Conservation (phyloP, 2,113 vertebrate genomes). For the zebrafish (Danio rerio) region GRCz12tu NC_133195.1:1964501-1965000, state of each 20-base stretch:
- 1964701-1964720: not conserved
- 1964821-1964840: too few relatives aligned
- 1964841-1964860: too few relatives aligned
- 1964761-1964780: not conserved
- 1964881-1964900: too few relatives aligned
- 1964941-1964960: too few relatives aligned
- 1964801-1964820: too few relatives aligned
- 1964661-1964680: constrained; percentile 44
- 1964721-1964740: not conserved
- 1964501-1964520: not conserved
- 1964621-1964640: constrained; percentile 40
- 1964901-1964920: too few relatives aligned
- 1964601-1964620: not conserved
- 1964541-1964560: not conserved
- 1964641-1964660: constrained; percentile 45
- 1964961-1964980: too few relatives aligned
- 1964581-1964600: constrained; percentile 6
- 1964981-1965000: too few relatives aligned
- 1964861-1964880: too few relatives aligned
- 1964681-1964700: constrained; percentile 53
- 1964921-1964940: too few relatives aligned
- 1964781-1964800: too few relatives aligned
- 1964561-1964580: not conserved
- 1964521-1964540: not conserved
- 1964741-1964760: not conserved